Percentiles rank a stretch among this genome's conserved stretches.
Conservation (phyloP, 1,140 invertebrate species). For the Lordiphosa mommai region DNA sequence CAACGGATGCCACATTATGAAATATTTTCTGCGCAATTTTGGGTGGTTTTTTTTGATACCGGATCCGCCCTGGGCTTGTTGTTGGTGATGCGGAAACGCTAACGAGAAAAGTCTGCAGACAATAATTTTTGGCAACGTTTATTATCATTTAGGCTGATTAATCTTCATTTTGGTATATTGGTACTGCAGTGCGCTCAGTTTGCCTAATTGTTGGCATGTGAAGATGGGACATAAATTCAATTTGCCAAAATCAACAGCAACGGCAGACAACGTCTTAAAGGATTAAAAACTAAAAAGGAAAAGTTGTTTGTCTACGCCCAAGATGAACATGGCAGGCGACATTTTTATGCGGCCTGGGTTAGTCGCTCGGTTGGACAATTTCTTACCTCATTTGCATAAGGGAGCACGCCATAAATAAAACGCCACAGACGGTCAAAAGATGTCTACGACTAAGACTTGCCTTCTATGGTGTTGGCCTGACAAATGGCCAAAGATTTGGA, state of each 20-base stretch:
- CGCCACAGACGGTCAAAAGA: slow-evolving; percentile 31
- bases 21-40: slow-evolving; percentile 35
- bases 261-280: slow-evolving; percentile 51
- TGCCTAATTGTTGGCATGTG: slow-evolving; percentile 24
- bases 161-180: slow-evolving; percentile 21
- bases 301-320: slow-evolving; percentile 51
- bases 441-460: background rate
- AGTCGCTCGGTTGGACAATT: slow-evolving; percentile 13
- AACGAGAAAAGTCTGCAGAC: slow-evolving; percentile 52
- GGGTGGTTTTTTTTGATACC: background rate
- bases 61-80: slow-evolving; percentile 2
- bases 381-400: slow-evolving; percentile 67
- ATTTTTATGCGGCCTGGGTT: slow-evolving; percentile 14
- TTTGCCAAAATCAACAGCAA: slow-evolving; percentile 30
- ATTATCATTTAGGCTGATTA: slow-evolving; percentile 45
- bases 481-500: slow-evolving; percentile 35
- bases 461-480: slow-evolving; percentile 20
- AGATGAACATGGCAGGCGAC: slow-evolving; percentile 42
- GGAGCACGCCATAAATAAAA: slow-evolving; percentile 60
- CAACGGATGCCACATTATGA: slow-evolving; percentile 28
- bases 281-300: slow-evolving; percentile 53
- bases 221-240: slow-evolving; percentile 40
- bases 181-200: no score
- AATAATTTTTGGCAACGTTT: slow-evolving; percentile 25
- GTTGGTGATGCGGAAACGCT: slow-evolving; percentile 40